These are phyloP conservation scores for Rynchops niger DNA, from an alignment of 2,113 vertebrate species.

Conservation along the genomic window DNA sequence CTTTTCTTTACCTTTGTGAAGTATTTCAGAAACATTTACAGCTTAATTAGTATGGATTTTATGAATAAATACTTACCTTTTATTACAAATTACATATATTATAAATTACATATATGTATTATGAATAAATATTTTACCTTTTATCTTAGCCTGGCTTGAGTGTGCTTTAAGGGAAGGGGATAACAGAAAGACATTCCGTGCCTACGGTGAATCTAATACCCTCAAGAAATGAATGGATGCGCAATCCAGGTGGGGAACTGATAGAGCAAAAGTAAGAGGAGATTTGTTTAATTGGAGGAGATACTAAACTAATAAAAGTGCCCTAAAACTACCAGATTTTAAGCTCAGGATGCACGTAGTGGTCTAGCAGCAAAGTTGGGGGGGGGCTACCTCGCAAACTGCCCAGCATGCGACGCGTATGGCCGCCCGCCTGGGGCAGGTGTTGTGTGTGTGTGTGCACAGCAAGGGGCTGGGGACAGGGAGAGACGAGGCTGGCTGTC, in stretches of 20 bases:
- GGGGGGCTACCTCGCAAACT: not conserved
- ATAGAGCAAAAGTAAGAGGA: not conserved
- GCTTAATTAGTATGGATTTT: not conserved
- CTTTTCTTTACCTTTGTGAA: not conserved
- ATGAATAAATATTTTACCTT: not conserved
- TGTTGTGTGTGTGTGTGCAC: no score
- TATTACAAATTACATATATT: not conserved
- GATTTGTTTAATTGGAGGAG: not conserved
- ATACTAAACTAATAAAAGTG: not conserved
- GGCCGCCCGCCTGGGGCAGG: not conserved
- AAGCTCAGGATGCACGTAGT: not conserved
- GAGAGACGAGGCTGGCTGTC: not conserved
- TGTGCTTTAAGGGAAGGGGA: not conserved
- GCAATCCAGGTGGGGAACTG: not conserved
- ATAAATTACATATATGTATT: not conserved
- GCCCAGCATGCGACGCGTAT: accelerated
- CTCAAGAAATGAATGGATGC: not conserved
- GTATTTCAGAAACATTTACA: not conserved
- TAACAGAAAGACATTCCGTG: not conserved
- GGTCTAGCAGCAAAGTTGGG: not conserved
- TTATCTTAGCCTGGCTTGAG: not conserved
- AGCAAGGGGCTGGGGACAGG: not conserved
- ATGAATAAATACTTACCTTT: not conserved
- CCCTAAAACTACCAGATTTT: not conserved
- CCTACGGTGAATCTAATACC: not conserved